Conservation (phyloP, 2,888 invertebrate species). For the Neuroscelio doddi region DNA sequence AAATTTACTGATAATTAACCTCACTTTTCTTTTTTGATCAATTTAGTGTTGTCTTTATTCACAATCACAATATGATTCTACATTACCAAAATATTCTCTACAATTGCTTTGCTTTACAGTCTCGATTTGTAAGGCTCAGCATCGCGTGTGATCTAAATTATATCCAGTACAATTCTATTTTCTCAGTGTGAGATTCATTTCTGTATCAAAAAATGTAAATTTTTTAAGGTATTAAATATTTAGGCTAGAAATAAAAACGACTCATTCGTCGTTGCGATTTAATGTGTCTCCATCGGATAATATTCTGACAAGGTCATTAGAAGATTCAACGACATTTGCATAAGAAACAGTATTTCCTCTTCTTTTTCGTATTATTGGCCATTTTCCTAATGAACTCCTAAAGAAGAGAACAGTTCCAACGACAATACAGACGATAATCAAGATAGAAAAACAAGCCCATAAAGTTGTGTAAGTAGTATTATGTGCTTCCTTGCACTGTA, state of each 20-base stretch:
- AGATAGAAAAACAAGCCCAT: conserved; percentile 56
- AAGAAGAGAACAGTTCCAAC: conserved; percentile 53
- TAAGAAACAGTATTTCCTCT: conserved; percentile 63
- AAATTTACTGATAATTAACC: too few species aligned
- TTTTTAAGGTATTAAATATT: background rate
- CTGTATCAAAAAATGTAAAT: background rate
- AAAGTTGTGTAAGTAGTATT: conserved; percentile 53
- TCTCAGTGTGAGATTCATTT: too few species aligned
- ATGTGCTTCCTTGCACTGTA: conserved; percentile 68
- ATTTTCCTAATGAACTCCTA: conserved; percentile 56
- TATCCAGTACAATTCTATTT: too few species aligned
- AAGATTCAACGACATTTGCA: conserved; percentile 66
- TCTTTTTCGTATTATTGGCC: conserved; percentile 58
- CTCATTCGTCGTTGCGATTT: conserved; percentile 59
- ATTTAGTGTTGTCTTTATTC: too few species aligned
- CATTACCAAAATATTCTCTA: too few species aligned
- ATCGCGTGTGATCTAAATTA: too few species aligned
- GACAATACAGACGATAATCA: conserved; percentile 50
- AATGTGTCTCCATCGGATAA: conserved; percentile 57
- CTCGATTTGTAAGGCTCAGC: too few species aligned
- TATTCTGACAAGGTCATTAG: conserved; percentile 67
- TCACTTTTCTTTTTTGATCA: too few species aligned
- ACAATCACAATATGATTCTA: too few species aligned
- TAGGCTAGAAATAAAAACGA: background rate
- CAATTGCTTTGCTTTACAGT: too few species aligned